These are phyloP conservation scores for Gopherus evgoodei DNA, from an alignment of 2,113 vertebrate genomes.

Conservation along the genomic window DNA sequence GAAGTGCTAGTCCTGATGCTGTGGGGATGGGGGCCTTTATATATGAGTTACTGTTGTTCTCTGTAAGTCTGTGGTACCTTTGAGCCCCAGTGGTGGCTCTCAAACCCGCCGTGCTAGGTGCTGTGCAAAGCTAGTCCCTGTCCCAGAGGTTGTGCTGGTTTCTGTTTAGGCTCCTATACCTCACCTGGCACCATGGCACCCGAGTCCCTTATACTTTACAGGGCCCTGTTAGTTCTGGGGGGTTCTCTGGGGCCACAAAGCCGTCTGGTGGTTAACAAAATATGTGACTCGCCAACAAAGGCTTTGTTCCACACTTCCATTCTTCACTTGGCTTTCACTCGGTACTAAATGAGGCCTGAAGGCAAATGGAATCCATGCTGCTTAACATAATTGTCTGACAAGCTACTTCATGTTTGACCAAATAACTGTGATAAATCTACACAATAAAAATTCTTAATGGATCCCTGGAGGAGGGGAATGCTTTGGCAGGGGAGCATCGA, in stretches of 20 bases:
- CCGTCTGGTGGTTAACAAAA: background rate
- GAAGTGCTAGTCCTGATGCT: background rate
- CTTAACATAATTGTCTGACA: slow-evolving; percentile 3
- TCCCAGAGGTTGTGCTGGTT: background rate
- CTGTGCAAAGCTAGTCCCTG: background rate
- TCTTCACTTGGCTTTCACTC: slow-evolving; percentile 11
- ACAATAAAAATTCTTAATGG: background rate
- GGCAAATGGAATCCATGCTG: background rate
- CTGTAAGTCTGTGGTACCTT: background rate
- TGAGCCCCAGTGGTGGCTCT: too few species aligned
- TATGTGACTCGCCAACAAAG: background rate
- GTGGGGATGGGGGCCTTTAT: background rate
- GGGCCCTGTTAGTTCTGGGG: background rate
- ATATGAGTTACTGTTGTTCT: background rate
- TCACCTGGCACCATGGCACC: background rate
- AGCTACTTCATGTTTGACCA: slow-evolving; percentile 40
- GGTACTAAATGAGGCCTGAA: slow-evolving; percentile 8
- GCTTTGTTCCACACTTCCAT: background rate
- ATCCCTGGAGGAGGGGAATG: slow-evolving; percentile 10
- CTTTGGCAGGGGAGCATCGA: background rate
- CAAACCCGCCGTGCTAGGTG: too few species aligned
- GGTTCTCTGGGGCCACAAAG: background rate
- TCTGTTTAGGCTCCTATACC: background rate
- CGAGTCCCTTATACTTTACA: background rate
- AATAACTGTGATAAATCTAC: slow-evolving; percentile 35